Conservation (phyloP, 2,888 invertebrate genomes). For the Drosophila meridiana region DNA sequence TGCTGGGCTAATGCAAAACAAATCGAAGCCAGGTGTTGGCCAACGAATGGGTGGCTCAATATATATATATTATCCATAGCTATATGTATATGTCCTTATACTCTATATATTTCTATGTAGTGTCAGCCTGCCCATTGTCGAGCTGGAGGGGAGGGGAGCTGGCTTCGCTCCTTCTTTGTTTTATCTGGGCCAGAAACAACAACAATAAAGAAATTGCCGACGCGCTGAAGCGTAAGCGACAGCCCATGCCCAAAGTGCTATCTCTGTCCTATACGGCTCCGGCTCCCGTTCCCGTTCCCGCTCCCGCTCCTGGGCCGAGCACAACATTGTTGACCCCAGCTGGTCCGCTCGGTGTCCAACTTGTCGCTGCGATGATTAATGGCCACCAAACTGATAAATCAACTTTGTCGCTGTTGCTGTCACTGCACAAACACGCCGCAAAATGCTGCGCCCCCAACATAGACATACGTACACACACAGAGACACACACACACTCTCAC, state of each 20-base stretch:
- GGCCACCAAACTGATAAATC: conserved; percentile 82
- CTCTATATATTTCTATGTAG: neutral
- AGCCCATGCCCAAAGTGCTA: conserved; percentile 45
- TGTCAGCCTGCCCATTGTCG: conserved; percentile 35
- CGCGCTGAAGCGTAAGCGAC: conserved; percentile 79
- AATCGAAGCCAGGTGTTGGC: conserved; percentile 53
- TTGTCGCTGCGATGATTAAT: conserved; percentile 82
- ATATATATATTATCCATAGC: conserved; percentile 29
- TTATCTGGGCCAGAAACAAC: conserved; percentile 53
- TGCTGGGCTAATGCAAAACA: conserved; percentile 64
- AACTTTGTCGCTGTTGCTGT: conserved; percentile 81
- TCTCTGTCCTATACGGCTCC: conserved; percentile 3
- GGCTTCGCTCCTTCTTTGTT: conserved; percentile 8
- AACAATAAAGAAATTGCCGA: conserved; percentile 64
- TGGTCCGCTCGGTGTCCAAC: conserved; percentile 81
- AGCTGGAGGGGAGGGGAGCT: neutral
- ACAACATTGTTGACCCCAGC: conserved; percentile 75
- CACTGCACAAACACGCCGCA: conserved; percentile 77
- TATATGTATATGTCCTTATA: neutral
- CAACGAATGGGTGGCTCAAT: conserved; percentile 10
- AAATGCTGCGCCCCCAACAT: conserved; percentile 63
- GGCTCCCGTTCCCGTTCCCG: neutral
- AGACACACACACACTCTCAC: conserved; percentile 10
- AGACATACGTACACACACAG: conserved; percentile 19
- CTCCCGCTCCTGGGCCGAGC: neutral